phyloP scores from a whole-genome alignment of 2,797 vertebrate genomes.

The Sparus aurata region DNA sequence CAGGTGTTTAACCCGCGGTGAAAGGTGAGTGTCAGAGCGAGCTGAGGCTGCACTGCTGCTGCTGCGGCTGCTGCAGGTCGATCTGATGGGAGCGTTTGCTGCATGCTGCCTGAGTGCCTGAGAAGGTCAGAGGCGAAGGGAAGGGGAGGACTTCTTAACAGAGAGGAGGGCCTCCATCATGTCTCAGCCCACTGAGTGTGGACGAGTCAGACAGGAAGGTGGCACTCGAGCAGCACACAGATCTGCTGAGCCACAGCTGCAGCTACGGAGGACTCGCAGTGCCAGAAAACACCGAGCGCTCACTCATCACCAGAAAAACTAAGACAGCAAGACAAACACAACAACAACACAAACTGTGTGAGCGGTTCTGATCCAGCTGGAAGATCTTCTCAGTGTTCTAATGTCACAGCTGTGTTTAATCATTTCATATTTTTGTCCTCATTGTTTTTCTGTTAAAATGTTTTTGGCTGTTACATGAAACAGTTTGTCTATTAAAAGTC shows the following conservation, averaged over 20 bases:
- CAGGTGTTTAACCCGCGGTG: slow-evolving; percentile 53
- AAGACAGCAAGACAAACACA: background rate
- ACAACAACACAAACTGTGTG: background rate
- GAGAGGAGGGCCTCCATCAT: slow-evolving; percentile 57
- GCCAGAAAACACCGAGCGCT: background rate
- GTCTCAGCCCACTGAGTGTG: slow-evolving; percentile 42
- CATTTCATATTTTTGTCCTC: no score
- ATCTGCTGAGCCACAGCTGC: background rate
- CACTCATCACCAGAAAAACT: background rate
- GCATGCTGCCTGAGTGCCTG: slow-evolving; percentile 74
- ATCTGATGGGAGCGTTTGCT: slow-evolving; percentile 79
- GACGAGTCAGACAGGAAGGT: slow-evolving; percentile 73
- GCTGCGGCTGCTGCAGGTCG: slow-evolving; percentile 62
- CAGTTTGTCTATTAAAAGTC: no score
- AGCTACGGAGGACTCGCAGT: background rate
- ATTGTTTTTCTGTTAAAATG: no score
- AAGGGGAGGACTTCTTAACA: slow-evolving; percentile 52
- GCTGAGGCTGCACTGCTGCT: slow-evolving; percentile 38
- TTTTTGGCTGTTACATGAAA: no score
- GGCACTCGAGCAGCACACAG: slow-evolving; percentile 76
- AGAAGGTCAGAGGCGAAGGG: slow-evolving; percentile 71
- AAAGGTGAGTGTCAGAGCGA: slow-evolving; percentile 37
- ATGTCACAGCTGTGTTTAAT: background rate
- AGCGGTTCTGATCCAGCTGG: background rate
- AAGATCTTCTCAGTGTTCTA: background rate